Percentiles rank a stretch among this genome's conserved stretches.
Conservation (phyloP, 2,113 vertebrate genomes). For the Alectura lathami region DNA sequence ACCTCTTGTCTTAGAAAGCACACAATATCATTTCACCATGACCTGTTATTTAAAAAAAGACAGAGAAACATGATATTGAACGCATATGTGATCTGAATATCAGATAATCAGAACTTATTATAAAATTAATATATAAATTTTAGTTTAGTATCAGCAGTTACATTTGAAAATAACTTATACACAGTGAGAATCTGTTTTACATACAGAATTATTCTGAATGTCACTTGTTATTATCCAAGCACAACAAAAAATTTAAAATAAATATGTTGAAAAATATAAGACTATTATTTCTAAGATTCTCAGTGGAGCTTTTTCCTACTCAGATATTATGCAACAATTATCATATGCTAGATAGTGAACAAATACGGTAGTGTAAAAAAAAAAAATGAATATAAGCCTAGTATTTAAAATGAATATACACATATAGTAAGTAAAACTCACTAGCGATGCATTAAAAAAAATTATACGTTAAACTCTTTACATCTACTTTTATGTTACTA, state of each 20-base stretch:
- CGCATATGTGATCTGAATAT: neutral
- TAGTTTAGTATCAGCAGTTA: neutral
- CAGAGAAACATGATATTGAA: neutral
- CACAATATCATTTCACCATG: neutral
- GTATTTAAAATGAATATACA: slow-evolving; percentile 18
- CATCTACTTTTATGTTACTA: slow-evolving; percentile 58
- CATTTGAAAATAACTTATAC: neutral
- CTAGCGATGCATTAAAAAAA: slow-evolving; percentile 24
- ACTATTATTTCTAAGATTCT: neutral
- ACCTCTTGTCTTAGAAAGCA: neutral
- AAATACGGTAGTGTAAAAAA: neutral
- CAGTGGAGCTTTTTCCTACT: neutral
- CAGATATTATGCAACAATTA: neutral
- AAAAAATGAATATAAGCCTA: neutral
- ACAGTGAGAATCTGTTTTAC: neutral
- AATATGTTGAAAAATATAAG: neutral
- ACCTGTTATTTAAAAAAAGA: neutral
- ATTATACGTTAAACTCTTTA: slow-evolving; percentile 36
- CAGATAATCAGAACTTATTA: neutral
- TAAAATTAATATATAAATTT: neutral
- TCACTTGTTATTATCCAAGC: neutral
- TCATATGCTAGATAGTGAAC: neutral
- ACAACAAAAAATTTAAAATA: neutral
- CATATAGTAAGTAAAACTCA: slow-evolving; percentile 22
- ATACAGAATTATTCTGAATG: neutral